Evolutionary conservation across 2,888 invertebrate genomes (phyloP), one percentile per base, ranked within the genome.

Genomic region (Choristoneura rosaceana): DNA sequence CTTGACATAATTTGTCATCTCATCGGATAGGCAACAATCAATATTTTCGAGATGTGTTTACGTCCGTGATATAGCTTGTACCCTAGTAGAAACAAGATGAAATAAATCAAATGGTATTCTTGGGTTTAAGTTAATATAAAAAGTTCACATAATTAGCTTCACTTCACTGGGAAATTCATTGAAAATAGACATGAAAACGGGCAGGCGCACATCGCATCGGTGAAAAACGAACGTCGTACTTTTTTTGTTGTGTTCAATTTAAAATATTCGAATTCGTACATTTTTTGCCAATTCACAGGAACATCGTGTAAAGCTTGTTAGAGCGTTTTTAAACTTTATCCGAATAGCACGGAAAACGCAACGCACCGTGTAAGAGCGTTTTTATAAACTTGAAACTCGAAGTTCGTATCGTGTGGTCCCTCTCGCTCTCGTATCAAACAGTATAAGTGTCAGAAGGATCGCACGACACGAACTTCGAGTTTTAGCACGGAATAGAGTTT

Each of bases 11-110:
- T 85, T 84, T 85, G 85, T 87, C 84, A 84, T 85, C 82, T 83
- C 85, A 85, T 84, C 81, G 78, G 82, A 86, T 73, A 79, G 82
- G 84, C 84, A 89, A 90, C 90, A 90, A 87, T 90, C 90, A 90
- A 79, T 79, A 82, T 83, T 82, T 84, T 82, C 78, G 79, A 75
- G 76, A 74, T 52, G 59, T 69, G 34, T 73, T 62, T 64, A 59
- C 63, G 73, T 45, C 43, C 47, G 47, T 45, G 43, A 34, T 41
- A 58, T 17, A 64, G 50, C 50, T 69, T 66, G 38, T 64, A n/a
- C 5, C 10, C 3, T 45, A 25, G 43, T 50, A 5, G 3, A 15
- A 15, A 59, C 43, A 7, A 61, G 12, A 3, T 38, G 10, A 17
- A 55, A 50, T 43, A n/a, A 69, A 52, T 15, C 5, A n/a, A 14